phyloP scores from a whole-genome alignment of 2,113 vertebrate genomes.

The Tapirus terrestris region DNA sequence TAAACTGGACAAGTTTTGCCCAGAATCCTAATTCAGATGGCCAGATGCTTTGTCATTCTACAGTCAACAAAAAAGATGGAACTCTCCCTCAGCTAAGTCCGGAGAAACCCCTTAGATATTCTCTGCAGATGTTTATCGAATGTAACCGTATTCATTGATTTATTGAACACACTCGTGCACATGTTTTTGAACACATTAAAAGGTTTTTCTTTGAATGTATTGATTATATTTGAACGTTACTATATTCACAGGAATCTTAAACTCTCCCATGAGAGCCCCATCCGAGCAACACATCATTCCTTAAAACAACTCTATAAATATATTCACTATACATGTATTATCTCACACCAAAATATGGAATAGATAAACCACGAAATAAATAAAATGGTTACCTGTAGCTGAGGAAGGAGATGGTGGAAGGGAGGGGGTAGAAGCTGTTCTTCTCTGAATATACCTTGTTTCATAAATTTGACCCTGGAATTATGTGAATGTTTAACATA shows the following conservation, averaged over 20 bases:
- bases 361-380: background rate
- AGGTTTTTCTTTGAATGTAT: background rate
- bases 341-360: background rate
- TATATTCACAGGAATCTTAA: background rate
- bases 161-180: background rate
- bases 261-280: background rate
- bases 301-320: background rate
- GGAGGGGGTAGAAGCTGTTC: too few species aligned
- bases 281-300: background rate
- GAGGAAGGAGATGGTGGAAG: background rate
- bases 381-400: background rate
- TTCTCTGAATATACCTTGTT: background rate
- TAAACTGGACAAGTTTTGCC: background rate
- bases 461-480: background rate
- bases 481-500: background rate
- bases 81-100: background rate
- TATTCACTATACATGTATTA: background rate
- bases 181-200: background rate
- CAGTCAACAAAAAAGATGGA: background rate
- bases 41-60: background rate
- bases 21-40: background rate
- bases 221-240: background rate
- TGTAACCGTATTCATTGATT: background rate
- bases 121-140: background rate
- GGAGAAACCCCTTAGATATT: background rate